These are phyloP conservation scores for Esox niger DNA, from an alignment of 2,113 vertebrate species.

Conservation along the genomic window DNA sequence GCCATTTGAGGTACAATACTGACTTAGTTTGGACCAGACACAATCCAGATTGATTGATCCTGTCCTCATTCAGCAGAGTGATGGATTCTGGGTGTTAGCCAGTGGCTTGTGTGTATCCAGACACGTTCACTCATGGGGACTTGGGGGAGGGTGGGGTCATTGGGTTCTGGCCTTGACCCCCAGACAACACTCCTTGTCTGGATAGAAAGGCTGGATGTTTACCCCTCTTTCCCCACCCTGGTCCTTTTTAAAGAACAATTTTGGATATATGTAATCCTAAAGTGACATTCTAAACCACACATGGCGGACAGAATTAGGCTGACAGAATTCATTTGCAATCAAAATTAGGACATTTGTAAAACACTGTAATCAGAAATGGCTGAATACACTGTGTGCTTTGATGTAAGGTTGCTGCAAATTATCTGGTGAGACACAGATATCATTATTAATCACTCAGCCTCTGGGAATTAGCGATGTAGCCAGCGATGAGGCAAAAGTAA, in stretches of 20 bases:
- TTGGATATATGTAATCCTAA: background rate
- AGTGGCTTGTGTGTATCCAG: slow-evolving; percentile 23
- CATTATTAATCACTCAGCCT: slow-evolving; percentile 60
- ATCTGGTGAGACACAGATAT: slow-evolving; percentile 51
- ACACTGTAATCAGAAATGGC: background rate
- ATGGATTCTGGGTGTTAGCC: slow-evolving; percentile 47
- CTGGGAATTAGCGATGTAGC: slow-evolving; percentile 52
- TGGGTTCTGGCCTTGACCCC: slow-evolving; percentile 53
- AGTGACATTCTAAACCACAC: background rate
- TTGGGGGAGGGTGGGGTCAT: slow-evolving; percentile 34
- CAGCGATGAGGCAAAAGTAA: slow-evolving; percentile 62
- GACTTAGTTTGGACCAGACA: slow-evolving; percentile 51
- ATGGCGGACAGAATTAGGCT: background rate
- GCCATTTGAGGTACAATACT: slow-evolving; percentile 49
- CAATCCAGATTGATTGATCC: slow-evolving; percentile 60
- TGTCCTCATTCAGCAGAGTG: slow-evolving; percentile 61
- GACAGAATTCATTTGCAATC: background rate
- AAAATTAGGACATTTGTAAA: background rate
- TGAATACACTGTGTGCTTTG: slow-evolving; percentile 33
- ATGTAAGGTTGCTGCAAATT: slow-evolving; percentile 54
- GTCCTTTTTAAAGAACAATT: slow-evolving; percentile 1
- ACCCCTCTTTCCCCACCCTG: slow-evolving; percentile 45
- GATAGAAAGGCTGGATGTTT: slow-evolving; percentile 40
- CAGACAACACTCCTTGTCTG: slow-evolving; percentile 51
- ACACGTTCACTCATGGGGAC: slow-evolving; percentile 41